A percentile compares a stretch with the other conserved stretches of the same genome.
Conservation (phyloP, 2,888 invertebrate genomes). For the Oasisia sp. region DNA sequence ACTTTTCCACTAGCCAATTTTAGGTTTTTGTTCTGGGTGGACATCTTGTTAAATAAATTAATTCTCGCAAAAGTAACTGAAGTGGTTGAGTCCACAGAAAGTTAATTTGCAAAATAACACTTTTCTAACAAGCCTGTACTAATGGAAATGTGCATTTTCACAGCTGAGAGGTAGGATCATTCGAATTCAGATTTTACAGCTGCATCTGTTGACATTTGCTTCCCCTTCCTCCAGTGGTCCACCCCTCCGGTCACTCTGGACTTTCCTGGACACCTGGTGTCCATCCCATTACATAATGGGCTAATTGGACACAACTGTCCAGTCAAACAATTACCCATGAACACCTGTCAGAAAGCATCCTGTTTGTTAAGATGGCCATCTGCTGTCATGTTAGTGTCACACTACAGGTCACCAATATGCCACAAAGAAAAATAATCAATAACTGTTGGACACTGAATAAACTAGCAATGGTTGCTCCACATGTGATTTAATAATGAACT, state of each 20-base stretch:
- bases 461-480: not conserved
- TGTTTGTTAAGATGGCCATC: not conserved
- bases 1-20: too few relatives aligned
- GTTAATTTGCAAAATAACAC: not conserved
- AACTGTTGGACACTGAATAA: not conserved
- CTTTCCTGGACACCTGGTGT: slow-evolving; percentile 10
- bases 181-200: not conserved
- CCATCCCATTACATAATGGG: not conserved
- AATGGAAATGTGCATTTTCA: too few relatives aligned
- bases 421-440: not conserved
- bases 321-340: not conserved
- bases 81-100: not conserved
- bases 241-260: not conserved
- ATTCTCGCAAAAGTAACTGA: not conserved
- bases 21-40: too few relatives aligned
- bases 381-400: slow-evolving; percentile 12
- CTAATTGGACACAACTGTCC: not conserved
- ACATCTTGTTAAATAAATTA: too few relatives aligned
- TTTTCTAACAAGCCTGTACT: not conserved
- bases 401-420: not conserved
- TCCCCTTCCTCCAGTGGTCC: not conserved
- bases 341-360: not conserved
- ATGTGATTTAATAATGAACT: too few relatives aligned
- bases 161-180: too few relatives aligned
- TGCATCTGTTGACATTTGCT: not conserved